Percentiles rank a stretch among this genome's conserved stretches.
Evolutionary conservation across 2,888 invertebrate genomes (phyloP).

Genomic region (Epistrophe grossulariae): DNA sequence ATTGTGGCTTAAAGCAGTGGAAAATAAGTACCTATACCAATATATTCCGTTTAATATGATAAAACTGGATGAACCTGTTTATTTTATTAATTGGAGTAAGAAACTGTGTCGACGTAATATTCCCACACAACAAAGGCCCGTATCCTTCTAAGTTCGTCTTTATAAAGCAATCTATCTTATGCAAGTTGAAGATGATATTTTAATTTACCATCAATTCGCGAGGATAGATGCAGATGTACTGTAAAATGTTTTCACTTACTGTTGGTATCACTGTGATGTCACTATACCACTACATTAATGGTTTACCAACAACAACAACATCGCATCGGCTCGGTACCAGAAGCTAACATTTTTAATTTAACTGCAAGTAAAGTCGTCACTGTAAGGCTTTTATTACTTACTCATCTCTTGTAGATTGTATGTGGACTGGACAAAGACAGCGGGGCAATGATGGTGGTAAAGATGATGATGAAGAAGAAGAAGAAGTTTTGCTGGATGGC

Average conservation of each 20-base stretch:
- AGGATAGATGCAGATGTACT: conserved; percentile 19
- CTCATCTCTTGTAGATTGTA: not conserved
- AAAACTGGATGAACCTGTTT: conserved; percentile 18
- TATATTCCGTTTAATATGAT: conserved; percentile 10
- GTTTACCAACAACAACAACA: not conserved
- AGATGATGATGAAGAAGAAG: not conserved
- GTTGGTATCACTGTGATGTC: not conserved
- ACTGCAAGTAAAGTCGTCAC: not conserved
- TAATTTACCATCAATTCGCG: conserved; percentile 27
- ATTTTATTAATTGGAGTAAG: conserved; percentile 11
- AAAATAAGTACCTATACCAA: not conserved
- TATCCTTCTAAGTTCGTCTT: conserved; percentile 10
- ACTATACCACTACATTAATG: not conserved
- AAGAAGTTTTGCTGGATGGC: conserved; percentile 38
- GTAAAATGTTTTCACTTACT: conserved; percentile 22
- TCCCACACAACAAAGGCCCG: conserved; percentile 12
- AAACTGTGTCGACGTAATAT: conserved; percentile 21
- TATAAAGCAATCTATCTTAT: conserved; percentile 9
- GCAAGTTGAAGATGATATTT: conserved; percentile 49
- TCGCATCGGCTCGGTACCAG: not conserved
- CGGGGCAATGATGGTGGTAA: not conserved
- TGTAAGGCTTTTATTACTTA: conserved; percentile 30
- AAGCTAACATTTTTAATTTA: conserved; percentile 37
- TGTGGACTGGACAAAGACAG: conserved; percentile 16
- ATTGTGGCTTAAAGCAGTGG: conserved; percentile 15